Conservation (phyloP, 2,113 vertebrate genomes). For the Columba livia region DNA sequence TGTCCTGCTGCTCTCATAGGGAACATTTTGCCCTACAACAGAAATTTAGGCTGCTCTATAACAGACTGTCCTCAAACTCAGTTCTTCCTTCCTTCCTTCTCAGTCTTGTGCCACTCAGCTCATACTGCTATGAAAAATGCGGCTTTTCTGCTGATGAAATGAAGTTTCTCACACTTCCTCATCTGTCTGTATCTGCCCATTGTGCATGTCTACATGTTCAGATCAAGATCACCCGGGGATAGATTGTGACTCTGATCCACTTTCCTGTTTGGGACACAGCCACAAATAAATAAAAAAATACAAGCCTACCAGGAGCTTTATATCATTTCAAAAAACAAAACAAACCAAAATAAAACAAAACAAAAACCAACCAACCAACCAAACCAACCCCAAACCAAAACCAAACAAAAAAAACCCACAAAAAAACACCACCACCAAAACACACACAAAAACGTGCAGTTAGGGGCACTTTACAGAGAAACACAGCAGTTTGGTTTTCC, state of each 20-base stretch:
- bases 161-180: background rate
- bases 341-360: too few species aligned
- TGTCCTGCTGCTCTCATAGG: background rate
- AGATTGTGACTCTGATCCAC: background rate
- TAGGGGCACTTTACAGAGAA: background rate
- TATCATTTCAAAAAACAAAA: background rate
- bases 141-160: too few species aligned
- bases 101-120: rapidly evolving
- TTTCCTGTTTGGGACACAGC: background rate
- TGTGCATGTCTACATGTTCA: rapidly evolving
- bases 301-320: background rate
- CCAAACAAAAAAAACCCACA: too few species aligned
- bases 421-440: too few species aligned
- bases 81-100: background rate
- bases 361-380: too few species aligned
- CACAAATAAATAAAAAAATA: background rate
- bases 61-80: rapidly evolving
- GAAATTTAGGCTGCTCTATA: rapidly evolving
- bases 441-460: background rate
- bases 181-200: background rate
- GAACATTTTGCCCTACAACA: background rate
- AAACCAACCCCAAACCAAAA: too few species aligned
- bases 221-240: background rate
- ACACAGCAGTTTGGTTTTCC: background rate
- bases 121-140: background rate